These are phyloP conservation scores for Ageneiosus marmoratus DNA, from an alignment of 2,113 vertebrate genomes.

Conservation along the genomic window DNA sequence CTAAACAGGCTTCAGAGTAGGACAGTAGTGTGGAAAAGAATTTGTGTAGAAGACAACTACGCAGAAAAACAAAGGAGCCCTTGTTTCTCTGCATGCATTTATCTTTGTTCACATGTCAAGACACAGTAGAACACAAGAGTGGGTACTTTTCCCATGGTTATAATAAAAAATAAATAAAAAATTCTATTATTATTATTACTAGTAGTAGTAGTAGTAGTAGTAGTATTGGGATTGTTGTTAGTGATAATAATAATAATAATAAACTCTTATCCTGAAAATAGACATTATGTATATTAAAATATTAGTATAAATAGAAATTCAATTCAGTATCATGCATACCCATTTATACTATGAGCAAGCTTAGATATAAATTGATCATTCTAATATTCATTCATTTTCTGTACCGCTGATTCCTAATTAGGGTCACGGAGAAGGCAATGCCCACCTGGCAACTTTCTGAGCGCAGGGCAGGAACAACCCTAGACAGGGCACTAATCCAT, in stretches of 20 bases:
- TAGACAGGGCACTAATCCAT: too few species aligned
- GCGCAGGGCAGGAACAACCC: too few species aligned
- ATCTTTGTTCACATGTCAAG: neutral
- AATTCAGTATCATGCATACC: neutral
- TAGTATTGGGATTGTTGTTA: too few species aligned
- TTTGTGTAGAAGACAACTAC: neutral
- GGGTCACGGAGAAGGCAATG: too few species aligned
- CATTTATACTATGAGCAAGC: neutral
- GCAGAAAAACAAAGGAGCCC: neutral
- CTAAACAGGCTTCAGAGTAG: neutral
- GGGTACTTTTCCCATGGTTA: neutral
- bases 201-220: neutral
- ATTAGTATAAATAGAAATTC: neutral
- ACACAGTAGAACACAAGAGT: neutral
- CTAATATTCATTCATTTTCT: too few species aligned
- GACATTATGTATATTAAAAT: neutral
- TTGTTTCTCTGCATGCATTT: neutral
- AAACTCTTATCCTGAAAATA: neutral
- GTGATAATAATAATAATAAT: constrained; percentile 9
- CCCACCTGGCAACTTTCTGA: too few species aligned
- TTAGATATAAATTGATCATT: neutral
- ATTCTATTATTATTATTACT: neutral
- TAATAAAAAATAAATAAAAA: too few species aligned
- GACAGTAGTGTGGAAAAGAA: neutral
- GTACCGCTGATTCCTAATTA: too few species aligned